These are phyloP conservation scores for Cladorhizidae sp. DNA, from an alignment of 37 sponge, comb jelly and placozoan genomes.

Conservation along the genomic window DNA sequence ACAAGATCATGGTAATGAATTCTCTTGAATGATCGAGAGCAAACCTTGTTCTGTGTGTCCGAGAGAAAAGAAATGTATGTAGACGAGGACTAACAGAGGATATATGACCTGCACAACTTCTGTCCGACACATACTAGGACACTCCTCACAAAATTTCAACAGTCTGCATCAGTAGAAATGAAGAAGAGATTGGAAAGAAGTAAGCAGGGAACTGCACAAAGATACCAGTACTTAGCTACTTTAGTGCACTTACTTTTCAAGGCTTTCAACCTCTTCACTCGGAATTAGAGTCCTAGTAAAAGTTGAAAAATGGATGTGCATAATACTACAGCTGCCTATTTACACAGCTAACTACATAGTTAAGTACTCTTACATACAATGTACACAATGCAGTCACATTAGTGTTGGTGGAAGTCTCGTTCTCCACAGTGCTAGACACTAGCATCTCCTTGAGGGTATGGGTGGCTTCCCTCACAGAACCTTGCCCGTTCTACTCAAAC, in stretches of 20 bases:
- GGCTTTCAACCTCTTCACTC: slow-evolving; percentile 1
- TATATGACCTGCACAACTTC: slow-evolving; percentile 47
- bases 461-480: not conserved
- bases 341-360: not conserved
- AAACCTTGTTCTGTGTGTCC: slow-evolving; percentile 35
- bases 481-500: slow-evolving; percentile 1
- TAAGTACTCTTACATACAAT: slow-evolving; percentile 17
- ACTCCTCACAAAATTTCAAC: slow-evolving; percentile 14
- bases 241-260: slow-evolving; percentile 37
- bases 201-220: not conserved
- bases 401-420: slow-evolving; percentile 50
- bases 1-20: too few species aligned
- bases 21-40: too few species aligned
- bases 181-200: not conserved
- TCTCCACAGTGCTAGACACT: slow-evolving; percentile 47
- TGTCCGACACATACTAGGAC: slow-evolving; percentile 10
- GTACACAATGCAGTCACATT: slow-evolving; percentile 52
- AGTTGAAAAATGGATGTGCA: not conserved
- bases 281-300: slow-evolving; percentile 11
- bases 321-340: too few species aligned
- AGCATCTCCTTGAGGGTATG: slow-evolving; percentile 61
- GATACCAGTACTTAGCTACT: not conserved
- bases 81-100: slow-evolving; percentile 56
- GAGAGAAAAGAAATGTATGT: slow-evolving; percentile 42
- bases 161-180: slow-evolving; percentile 2